These are phyloP conservation scores for Chunga burmeisteri DNA, from an alignment of 2,113 vertebrate species.

Conservation along the genomic window DNA sequence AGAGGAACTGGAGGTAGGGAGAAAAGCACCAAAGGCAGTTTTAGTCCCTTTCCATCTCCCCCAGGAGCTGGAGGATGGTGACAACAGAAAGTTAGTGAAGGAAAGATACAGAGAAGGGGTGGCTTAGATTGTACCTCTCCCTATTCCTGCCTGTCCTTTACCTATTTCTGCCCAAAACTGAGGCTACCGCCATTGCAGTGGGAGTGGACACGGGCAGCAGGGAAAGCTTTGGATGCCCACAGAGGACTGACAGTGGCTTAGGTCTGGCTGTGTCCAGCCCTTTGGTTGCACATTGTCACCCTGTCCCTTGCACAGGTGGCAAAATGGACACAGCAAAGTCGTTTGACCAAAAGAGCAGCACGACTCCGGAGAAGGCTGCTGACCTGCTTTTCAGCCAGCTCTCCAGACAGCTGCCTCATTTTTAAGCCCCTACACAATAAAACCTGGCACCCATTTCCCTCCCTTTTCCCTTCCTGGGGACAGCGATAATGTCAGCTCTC, in stretches of 20 bases:
- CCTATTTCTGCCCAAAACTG: not conserved
- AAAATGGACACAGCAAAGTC: not conserved
- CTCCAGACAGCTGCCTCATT: not conserved
- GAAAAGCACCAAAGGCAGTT: not conserved
- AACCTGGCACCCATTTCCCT: not conserved
- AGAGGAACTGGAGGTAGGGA: not conserved
- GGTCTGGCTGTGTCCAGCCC: not conserved
- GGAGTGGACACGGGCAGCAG: rapidly evolving
- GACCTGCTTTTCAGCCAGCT: not conserved
- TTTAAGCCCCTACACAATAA: not conserved
- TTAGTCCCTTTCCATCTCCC: not conserved
- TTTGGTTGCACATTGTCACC: not conserved
- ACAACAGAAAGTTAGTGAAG: not conserved
- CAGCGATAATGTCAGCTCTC: not conserved
- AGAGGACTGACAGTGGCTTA: not conserved
- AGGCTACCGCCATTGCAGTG: not conserved
- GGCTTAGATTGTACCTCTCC: not conserved
- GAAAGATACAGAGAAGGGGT: not conserved
- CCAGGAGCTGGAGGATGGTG: not conserved
- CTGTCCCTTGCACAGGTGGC: not conserved
- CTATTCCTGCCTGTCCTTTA: not conserved
- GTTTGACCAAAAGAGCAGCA: not conserved
- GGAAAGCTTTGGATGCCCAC: not conserved
- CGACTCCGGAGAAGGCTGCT: rapidly evolving
- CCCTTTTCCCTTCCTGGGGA: not conserved